Conservation (phyloP, 2,888 invertebrate species). For the Caenorhabditis sp. region DNA sequence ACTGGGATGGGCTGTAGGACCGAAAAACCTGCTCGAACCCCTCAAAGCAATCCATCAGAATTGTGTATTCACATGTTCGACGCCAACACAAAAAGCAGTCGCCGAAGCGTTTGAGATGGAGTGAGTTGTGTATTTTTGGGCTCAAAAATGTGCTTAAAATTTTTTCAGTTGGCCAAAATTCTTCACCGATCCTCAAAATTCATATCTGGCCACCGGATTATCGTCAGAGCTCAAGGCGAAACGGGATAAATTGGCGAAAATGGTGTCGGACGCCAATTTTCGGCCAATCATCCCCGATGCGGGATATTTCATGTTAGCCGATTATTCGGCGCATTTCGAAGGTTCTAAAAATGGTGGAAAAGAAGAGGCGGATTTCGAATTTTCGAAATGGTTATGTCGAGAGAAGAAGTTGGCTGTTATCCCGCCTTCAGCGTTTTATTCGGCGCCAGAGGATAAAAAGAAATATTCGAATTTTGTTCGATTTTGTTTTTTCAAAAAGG, state of each 20-base stretch:
- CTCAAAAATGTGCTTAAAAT: neutral
- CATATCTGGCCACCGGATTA: slow-evolving; percentile 84
- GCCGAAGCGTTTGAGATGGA: slow-evolving; percentile 89
- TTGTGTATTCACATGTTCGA: slow-evolving; percentile 83
- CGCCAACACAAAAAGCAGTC: slow-evolving; percentile 80
- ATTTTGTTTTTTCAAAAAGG: slow-evolving; percentile 69
- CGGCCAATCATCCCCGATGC: slow-evolving; percentile 87
- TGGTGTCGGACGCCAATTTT: slow-evolving; percentile 74
- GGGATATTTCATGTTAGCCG: slow-evolving; percentile 95
- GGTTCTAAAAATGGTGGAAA: neutral
- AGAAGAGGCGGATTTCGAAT: slow-evolving; percentile 81
- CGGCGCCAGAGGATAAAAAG: slow-evolving; percentile 67
- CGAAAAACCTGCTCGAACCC: slow-evolving; percentile 82
- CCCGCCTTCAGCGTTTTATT: slow-evolving; percentile 92
- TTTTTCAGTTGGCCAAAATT: slow-evolving; percentile 27
- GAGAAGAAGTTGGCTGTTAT: slow-evolving; percentile 89
- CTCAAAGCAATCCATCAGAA: slow-evolving; percentile 90
- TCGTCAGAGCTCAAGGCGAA: slow-evolving; percentile 81
- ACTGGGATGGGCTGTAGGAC: slow-evolving; percentile 93
- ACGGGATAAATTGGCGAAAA: slow-evolving; percentile 82
- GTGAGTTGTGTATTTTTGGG: neutral
- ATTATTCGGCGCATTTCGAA: slow-evolving; percentile 78
- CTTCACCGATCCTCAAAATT: slow-evolving; percentile 70
- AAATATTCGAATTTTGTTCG: slow-evolving; percentile 62
- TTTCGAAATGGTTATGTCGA: slow-evolving; percentile 93